Base-by-base conservation (phyloP, 1,140 invertebrate species). In the Olivierus martensii region DNA sequence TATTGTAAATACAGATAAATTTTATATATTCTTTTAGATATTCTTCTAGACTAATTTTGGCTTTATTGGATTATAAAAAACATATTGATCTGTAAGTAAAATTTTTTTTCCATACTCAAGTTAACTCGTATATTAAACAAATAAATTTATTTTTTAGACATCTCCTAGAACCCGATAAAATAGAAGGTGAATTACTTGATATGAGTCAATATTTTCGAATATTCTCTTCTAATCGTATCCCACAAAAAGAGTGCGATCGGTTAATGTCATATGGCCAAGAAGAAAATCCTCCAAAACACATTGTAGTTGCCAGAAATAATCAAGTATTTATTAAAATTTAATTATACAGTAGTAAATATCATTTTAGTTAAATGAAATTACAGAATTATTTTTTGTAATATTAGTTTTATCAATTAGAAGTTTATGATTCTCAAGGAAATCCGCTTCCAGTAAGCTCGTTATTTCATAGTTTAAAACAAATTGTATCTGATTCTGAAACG, bases 171-270 rank as follows among this genome's bases (percentile, higher is more conserved):
- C 69, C 79, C 55, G 86, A 92, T 62, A 82, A 76, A 69, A 79
- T 84, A 73, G 84, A 84, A 2, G 79, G 83, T 61, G 75, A 75
- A 59, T 80, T 81, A 3, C 66, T 93, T 45, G 88, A 92, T 65
- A 94, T 93, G 84, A 73, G 76, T 43, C 90, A 93, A 63, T 93
- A 92, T 66, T 80, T 80, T 51, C 83, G 84, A 69, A 79, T 94
- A 46, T 81, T 91, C 63, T 84, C 84, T 11, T 88, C 86, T 3
- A 87, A 84, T 69, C 75, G 89, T 46, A 78, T 85, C 53, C 90
- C 89, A 7, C 71, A 73, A 9, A 62, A 69, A 35, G 74, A 73
- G 50, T 63, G 71, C 35, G 89, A 93, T 67, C 66, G 69, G 39
- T 64, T 87, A 28, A 60, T 58, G 5, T 66, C 64, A 52, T 65